Conservation (phyloP, 2,888 invertebrate species). For the Anoncus sp. region DNA sequence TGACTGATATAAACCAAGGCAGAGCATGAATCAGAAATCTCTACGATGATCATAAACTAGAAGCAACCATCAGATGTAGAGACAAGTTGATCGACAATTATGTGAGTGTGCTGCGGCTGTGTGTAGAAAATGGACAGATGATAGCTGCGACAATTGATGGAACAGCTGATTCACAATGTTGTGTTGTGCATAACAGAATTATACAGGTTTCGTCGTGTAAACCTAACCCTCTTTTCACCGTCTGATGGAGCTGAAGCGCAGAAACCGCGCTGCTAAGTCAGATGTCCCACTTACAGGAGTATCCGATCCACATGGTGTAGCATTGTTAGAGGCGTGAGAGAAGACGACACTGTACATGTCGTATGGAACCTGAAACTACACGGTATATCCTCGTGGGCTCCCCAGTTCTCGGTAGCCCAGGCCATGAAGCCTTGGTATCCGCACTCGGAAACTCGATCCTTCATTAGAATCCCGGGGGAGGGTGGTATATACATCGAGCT, state of each 20-base stretch:
- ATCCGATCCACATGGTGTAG: slow-evolving; percentile 14
- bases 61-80: slow-evolving; percentile 3
- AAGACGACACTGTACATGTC: background rate
- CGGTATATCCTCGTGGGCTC: slow-evolving; percentile 4
- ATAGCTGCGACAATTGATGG: too few relatives aligned
- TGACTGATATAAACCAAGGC: background rate
- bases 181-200: background rate
- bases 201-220: slow-evolving; percentile 5
- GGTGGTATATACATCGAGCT: slow-evolving; percentile 21
- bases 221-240: slow-evolving; percentile 1
- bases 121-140: too few relatives aligned
- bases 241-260: background rate
- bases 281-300: background rate
- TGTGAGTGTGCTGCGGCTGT: too few relatives aligned
- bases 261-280: slow-evolving; percentile 20
- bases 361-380: slow-evolving; percentile 23
- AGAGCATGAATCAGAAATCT: slow-evolving; percentile 1
- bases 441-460: slow-evolving; percentile 43
- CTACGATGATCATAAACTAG: slow-evolving; percentile 3
- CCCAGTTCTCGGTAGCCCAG: slow-evolving; percentile 5
- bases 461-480: slow-evolving; percentile 45
- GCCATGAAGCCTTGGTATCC: slow-evolving; percentile 15
- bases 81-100: slow-evolving; percentile 1
- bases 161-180: too few relatives aligned
- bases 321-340: slow-evolving; percentile 6